Evolutionary conservation across 2,888 invertebrate species (phyloP).

Genomic region (Rotaria macrura): DNA sequence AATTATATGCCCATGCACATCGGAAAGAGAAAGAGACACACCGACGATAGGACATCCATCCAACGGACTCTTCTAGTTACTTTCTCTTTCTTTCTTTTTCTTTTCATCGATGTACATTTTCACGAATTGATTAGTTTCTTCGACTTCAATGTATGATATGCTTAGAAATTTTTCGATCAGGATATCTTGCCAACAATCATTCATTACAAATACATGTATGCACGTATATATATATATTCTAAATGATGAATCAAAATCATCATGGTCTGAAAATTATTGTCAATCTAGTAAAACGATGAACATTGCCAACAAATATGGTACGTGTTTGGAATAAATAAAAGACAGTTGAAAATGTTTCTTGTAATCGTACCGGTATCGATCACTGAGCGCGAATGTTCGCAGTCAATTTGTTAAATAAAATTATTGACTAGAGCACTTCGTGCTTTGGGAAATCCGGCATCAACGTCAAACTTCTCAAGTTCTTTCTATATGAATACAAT

Average conservation of each 20-base stretch:
- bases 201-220: too few species aligned
- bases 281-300: neutral
- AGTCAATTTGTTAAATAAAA: neutral
- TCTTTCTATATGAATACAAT: too few species aligned
- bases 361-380: neutral
- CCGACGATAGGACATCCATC: neutral
- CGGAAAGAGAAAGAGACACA: neutral
- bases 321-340: neutral
- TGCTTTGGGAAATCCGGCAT: conserved; percentile 4
- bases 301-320: neutral
- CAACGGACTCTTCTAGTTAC: neutral
- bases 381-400: conserved; percentile 21
- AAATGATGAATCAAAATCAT: neutral
- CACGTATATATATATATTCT: too few species aligned
- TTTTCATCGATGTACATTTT: neutral
- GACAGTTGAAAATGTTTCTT: neutral
- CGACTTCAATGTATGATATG: neutral
- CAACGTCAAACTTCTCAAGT: neutral
- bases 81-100: neutral
- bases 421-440: conserved; percentile 23
- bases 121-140: neutral
- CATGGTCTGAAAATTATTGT: neutral
- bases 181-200: too few species aligned
- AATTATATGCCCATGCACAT: neutral
- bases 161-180: neutral